phyloP scores from a whole-genome alignment of 1,140 invertebrate genomes.

The Pachyrhynchus sulphureomaculatus region DNA sequence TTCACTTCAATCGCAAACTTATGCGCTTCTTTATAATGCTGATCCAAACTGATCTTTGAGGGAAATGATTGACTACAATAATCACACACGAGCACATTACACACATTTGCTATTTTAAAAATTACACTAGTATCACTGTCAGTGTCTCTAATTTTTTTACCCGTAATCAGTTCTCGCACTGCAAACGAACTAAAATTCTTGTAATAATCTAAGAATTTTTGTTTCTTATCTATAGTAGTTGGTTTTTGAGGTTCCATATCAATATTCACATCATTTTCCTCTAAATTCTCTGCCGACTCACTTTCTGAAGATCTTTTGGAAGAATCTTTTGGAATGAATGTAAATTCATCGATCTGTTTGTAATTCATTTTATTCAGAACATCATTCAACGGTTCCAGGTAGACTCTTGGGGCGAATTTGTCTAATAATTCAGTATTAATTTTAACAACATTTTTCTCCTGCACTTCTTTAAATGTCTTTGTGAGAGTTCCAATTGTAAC shows the following conservation, averaged over 20 bases:
- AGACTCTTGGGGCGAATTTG: background rate
- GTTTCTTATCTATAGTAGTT: background rate
- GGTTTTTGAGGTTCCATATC: background rate
- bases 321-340: background rate
- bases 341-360: background rate
- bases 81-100: background rate
- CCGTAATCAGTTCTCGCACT: background rate
- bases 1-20: background rate
- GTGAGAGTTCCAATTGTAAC: background rate
- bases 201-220: background rate
- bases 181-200: background rate
- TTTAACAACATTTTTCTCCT: background rate
- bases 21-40: background rate
- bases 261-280: background rate
- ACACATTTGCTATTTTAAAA: background rate
- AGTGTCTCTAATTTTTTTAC: background rate
- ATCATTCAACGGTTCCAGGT: background rate
- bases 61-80: background rate
- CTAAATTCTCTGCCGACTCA: background rate
- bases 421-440: background rate
- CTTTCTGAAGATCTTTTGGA: background rate
- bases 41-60: background rate
- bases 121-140: background rate
- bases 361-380: background rate
- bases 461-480: background rate